Evolutionary conservation across 2,113 vertebrate species (phyloP).

Genomic region (Gasterosteus aculeatus): DNA sequence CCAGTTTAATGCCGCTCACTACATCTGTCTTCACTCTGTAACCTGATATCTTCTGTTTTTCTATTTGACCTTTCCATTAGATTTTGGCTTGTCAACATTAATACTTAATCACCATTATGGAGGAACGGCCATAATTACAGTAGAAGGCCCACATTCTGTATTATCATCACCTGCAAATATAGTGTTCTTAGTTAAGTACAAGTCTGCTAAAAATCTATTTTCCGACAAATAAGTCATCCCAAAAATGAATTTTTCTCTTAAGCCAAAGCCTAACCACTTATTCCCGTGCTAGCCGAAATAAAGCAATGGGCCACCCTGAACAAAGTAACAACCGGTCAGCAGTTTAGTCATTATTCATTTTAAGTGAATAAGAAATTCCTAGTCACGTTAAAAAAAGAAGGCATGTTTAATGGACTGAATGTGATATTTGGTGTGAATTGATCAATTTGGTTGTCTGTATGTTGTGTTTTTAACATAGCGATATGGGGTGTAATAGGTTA

Average conservation of each 20-base stretch:
- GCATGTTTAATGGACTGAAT: neutral
- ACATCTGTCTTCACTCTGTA: neutral
- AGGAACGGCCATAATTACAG: neutral
- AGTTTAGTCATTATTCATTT: neutral
- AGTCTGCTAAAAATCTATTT: neutral
- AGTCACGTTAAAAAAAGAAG: neutral
- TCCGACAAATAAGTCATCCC: no score
- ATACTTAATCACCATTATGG: neutral
- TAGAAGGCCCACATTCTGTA: neutral
- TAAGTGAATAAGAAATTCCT: neutral
- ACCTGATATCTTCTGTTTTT: neutral
- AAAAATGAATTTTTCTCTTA: neutral
- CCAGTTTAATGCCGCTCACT: constrained; percentile 2
- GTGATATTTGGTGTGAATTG: neutral
- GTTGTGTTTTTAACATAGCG: neutral
- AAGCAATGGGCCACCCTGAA: neutral
- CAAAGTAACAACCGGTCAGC: neutral
- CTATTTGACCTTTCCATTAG: neutral
- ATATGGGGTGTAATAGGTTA: no score
- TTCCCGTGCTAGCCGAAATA: neutral
- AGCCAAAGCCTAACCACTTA: neutral
- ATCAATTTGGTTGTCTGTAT: neutral
- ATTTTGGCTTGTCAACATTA: neutral
- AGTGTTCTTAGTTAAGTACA: neutral
- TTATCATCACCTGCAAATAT: neutral